phyloP scores from a whole-genome alignment of 2,888 invertebrate species.

The Bellardia bayeri region DNA sequence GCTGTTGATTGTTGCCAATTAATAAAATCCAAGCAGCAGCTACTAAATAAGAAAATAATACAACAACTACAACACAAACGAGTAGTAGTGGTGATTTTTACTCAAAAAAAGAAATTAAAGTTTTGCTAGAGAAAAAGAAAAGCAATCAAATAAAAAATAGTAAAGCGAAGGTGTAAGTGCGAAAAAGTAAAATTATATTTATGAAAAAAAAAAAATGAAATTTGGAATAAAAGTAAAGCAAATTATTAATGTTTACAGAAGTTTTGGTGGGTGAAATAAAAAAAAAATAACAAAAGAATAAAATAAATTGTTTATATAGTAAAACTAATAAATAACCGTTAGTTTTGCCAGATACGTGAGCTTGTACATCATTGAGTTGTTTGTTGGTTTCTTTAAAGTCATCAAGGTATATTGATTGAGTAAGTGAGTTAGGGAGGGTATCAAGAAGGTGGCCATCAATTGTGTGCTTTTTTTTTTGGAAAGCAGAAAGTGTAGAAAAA shows the following conservation, averaged over 20 bases:
- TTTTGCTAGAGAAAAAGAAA: conserved; percentile 1
- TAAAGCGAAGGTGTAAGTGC: conserved; percentile 43
- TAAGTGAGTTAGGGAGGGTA: not conserved
- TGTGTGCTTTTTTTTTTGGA: not conserved
- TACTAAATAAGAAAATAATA: conserved; percentile 21
- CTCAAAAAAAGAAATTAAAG: conserved; percentile 12
- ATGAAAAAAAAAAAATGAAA: conserved; percentile 15
- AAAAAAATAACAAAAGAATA: conserved; percentile 7
- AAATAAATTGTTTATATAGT: conserved; percentile 27
- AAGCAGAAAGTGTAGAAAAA: conserved; percentile 16
- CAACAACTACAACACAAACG: not conserved
- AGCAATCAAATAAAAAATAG: not conserved
- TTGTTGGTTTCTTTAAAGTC: conserved; percentile 8
- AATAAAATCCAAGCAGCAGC: conserved; percentile 14
- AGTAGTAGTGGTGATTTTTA: conserved; percentile 4
- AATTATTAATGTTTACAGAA: conserved; percentile 8
- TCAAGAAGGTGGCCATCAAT: not conserved
- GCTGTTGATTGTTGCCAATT: conserved; percentile 68
- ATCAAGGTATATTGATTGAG: not conserved
- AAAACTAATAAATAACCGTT: conserved; percentile 50
- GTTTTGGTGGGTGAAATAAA: conserved; percentile 21
- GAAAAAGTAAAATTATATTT: conserved; percentile 5
- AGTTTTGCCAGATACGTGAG: conserved; percentile 60
- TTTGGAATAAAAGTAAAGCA: conserved; percentile 33
- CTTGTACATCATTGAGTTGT: conserved; percentile 61